Percentiles rank a stretch among this genome's conserved stretches.
Conservation (phyloP, 2,888 invertebrate species). For the Nezara viridula region DNA sequence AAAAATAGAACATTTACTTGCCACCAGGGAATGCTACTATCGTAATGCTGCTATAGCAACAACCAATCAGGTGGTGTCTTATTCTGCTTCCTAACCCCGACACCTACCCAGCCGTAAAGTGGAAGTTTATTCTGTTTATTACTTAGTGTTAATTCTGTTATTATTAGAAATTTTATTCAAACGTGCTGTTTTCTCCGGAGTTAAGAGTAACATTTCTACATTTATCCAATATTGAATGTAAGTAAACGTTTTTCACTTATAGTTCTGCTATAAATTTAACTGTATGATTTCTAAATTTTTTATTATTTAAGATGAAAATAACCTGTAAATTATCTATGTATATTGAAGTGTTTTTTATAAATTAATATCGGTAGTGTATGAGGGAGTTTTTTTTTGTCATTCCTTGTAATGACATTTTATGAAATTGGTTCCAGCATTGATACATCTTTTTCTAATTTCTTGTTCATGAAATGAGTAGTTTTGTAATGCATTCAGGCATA, state of each 20-base stretch:
- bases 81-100: constrained; percentile 10
- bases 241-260: neutral
- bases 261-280: neutral
- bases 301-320: neutral
- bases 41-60: constrained; percentile 33
- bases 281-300: neutral
- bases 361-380: neutral
- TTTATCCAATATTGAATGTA: neutral
- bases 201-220: neutral
- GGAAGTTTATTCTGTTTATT: constrained; percentile 25
- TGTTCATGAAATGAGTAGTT: neutral
- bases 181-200: neutral
- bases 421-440: neutral
- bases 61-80: constrained; percentile 24
- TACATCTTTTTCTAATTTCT: neutral
- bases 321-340: neutral
- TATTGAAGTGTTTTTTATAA: neutral
- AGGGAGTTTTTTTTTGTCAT: neutral
- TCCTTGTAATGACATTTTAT: neutral
- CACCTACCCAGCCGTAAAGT: neutral
- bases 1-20: neutral
- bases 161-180: neutral
- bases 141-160: neutral
- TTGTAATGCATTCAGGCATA: neutral
- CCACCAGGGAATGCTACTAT: neutral